These are phyloP conservation scores for Corythornis cristatus DNA, from an alignment of 2,113 vertebrate genomes.

Conservation along the genomic window DNA sequence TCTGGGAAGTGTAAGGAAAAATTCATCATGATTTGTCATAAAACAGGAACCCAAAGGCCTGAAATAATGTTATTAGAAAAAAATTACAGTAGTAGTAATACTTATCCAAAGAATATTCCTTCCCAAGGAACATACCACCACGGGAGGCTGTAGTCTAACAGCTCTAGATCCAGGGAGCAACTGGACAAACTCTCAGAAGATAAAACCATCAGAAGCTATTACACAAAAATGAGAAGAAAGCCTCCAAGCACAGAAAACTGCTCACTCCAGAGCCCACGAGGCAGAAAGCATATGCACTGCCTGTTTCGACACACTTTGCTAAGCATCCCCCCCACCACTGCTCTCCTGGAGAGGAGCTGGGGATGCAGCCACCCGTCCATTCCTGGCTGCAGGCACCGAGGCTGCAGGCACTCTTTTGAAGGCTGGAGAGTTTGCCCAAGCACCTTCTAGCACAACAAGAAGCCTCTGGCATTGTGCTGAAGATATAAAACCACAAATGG, in stretches of 20 bases:
- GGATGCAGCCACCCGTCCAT: accelerated
- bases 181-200: background rate
- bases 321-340: background rate
- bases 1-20: background rate
- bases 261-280: background rate
- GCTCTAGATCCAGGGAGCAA: background rate
- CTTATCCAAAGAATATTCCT: background rate
- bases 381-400: background rate
- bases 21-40: background rate
- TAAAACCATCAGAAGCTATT: background rate
- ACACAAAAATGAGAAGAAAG: conserved; percentile 1
- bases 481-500: background rate
- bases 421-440: background rate
- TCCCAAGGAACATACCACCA: background rate
- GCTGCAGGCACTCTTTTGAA: background rate
- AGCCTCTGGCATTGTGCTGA: accelerated
- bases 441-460: background rate
- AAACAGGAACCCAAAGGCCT: background rate
- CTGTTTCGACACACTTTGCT: background rate
- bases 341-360: accelerated
- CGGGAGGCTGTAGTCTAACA: background rate
- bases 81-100: background rate
- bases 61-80: background rate
- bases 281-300: background rate
- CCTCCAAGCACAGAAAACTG: background rate